Percentiles rank a stretch among this genome's conserved stretches.
These are phyloP conservation scores for Troglohyphantes excavatus DNA, from an alignment of 2,888 invertebrate species.

Conservation along the genomic window DNA sequence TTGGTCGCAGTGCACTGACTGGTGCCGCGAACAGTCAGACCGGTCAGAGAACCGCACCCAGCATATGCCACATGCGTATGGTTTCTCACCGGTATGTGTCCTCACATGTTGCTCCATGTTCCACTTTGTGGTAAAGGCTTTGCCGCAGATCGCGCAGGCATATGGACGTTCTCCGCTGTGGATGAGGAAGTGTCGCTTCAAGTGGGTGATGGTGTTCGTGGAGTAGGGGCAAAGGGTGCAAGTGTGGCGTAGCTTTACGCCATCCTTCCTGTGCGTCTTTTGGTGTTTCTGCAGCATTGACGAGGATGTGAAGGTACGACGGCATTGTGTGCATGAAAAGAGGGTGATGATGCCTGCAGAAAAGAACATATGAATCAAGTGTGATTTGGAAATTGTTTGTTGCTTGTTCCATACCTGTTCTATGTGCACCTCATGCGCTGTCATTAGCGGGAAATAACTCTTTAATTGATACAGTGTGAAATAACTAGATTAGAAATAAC, in stretches of 20 bases:
- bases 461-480: too few relatives aligned
- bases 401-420: too few relatives aligned
- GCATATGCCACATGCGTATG: slow-evolving; percentile 71
- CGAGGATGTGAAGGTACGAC: slow-evolving; percentile 46
- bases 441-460: too few relatives aligned
- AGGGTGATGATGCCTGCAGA: slow-evolving; percentile 53
- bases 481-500: too few relatives aligned
- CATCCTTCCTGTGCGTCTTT: slow-evolving; percentile 48
- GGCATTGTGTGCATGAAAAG: slow-evolving; percentile 60
- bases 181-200: slow-evolving; percentile 67
- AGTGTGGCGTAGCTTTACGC: slow-evolving; percentile 46
- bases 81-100: slow-evolving; percentile 68
- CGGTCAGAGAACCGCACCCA: slow-evolving; percentile 67
- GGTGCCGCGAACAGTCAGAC: slow-evolving; percentile 64
- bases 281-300: slow-evolving; percentile 64
- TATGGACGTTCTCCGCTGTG: slow-evolving; percentile 70
- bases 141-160: slow-evolving; percentile 66
- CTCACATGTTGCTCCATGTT: slow-evolving; percentile 71
- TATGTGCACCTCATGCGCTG: too few relatives aligned
- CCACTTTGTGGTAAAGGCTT: slow-evolving; percentile 73
- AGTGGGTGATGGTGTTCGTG: slow-evolving; percentile 72
- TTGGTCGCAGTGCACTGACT: slow-evolving; percentile 58
- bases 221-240: slow-evolving; percentile 65
- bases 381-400: too few relatives aligned
- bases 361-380: not conserved